Conservation (phyloP, 2,113 vertebrate species). For the Himantopus leucocephalus region DNA sequence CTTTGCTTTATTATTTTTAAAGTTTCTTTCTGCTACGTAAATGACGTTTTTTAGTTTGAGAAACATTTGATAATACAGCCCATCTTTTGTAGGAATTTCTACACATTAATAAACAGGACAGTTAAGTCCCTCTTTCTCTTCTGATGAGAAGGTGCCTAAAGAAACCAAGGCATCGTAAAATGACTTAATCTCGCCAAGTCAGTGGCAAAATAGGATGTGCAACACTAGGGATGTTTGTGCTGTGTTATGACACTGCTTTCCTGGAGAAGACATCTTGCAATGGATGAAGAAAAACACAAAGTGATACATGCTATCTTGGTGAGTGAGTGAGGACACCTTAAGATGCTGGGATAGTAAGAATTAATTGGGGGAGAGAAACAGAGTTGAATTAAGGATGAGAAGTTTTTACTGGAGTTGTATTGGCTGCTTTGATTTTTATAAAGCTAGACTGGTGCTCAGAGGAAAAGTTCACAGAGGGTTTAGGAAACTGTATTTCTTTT, state of each 20-base stretch:
- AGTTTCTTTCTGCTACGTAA: background rate
- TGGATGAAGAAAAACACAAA: background rate
- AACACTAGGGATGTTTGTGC: background rate
- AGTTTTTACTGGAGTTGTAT: background rate
- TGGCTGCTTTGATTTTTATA: background rate
- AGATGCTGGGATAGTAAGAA: background rate
- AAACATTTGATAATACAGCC: background rate
- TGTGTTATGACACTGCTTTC: background rate
- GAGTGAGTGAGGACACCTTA: background rate
- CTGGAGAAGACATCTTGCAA: background rate
- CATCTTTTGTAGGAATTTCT: background rate
- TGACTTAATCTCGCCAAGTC: accelerated
- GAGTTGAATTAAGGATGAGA: background rate
- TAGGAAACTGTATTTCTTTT: background rate
- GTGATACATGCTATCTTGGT: accelerated
- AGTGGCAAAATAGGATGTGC: background rate
- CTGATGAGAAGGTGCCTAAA: background rate
- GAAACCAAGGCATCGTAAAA: background rate
- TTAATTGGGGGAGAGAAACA: background rate
- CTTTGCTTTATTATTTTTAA: background rate
- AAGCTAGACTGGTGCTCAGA: background rate
- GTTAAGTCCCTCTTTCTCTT: background rate
- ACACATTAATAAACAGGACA: background rate
- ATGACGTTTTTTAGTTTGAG: background rate
- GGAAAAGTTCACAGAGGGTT: background rate